Evolutionary conservation across 1,140 invertebrate species (phyloP), one percentile per base, ranked within the genome.

Genomic region (Pemphigus obesinymphae): DNA sequence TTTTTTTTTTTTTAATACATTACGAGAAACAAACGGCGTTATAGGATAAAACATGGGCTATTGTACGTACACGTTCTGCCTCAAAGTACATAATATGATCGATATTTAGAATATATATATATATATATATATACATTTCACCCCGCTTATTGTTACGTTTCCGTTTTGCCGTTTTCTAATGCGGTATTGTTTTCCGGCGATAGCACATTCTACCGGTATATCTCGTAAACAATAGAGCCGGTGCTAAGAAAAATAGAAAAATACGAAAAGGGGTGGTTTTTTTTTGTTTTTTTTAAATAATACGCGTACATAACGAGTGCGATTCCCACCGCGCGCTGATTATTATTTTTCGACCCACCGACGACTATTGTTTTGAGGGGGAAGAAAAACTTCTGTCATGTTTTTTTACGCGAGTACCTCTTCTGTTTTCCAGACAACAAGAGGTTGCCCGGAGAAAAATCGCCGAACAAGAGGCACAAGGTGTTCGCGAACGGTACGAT

Each of bases 401-500:
- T n/a, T n/a, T n/a, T n/a, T n/a, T n/a, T n/a, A n/a, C n/a, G n/a
- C n/a, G n/a, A n/a, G n/a, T n/a, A n/a, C n/a, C n/a, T n/a, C n/a
- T n/a, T n/a, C n/a, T n/a, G n/a, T n/a, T n/a, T 20, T 37, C 40
- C 17, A 82, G 61, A 75, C 37, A 83, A 58, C 17, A 82, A 53
- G 48, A 80, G 55, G 23, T 61, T 80, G 37, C 76, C 76, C 53
- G 76, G 82, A 43, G 43, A 23, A 2, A 61, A 61, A 58, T 61
- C 53, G 26, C 31, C 43, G 48, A 72, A 82, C 70, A 72, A 72
- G 15, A 45, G 82, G 23, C 43, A 72, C 45, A 82, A 48, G 40
- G 70, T 85, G 5, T 86, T 76, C 84, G 87, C 88, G 50, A 83
- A 85, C 75, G 85, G 85, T 5, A 83, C 84, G 50, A 84, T 85